Conservation (phyloP, 2,888 invertebrate genomes). For the Microctonus aethiopoides region DNA sequence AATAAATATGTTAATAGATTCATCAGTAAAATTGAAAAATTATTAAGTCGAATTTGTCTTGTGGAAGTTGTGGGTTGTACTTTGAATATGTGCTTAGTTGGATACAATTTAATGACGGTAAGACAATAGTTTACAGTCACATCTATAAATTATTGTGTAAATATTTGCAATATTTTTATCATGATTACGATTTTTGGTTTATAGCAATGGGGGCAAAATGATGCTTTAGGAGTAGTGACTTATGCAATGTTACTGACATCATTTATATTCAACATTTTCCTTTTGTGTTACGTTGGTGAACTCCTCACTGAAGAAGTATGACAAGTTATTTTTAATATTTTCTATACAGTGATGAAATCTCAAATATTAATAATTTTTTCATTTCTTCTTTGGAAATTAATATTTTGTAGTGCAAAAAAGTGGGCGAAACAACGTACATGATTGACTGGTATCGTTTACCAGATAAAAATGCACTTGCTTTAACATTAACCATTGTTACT, state of each 20-base stretch:
- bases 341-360: too few species aligned
- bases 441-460: constrained; percentile 52
- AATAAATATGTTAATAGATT: too few species aligned
- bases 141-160: too few species aligned
- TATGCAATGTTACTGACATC: neutral
- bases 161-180: neutral
- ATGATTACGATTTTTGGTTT: neutral
- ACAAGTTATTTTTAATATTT: too few species aligned
- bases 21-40: constrained; percentile 47
- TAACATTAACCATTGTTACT: constrained; percentile 47
- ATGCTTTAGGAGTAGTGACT: constrained; percentile 12
- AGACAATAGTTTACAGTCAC: too few species aligned
- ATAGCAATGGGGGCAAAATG: constrained; percentile 34
- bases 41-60: constrained; percentile 53
- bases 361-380: neutral
- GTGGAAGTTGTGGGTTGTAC: constrained; percentile 57
- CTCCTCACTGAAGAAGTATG: constrained; percentile 36
- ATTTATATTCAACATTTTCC: constrained; percentile 31
- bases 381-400: neutral
- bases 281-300: constrained; percentile 39
- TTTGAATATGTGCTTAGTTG: constrained; percentile 53
- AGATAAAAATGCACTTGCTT: constrained; percentile 35
- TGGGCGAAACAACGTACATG: constrained; percentile 50
- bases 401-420: constrained; percentile 42
- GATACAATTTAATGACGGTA: constrained; percentile 57